Conservation (phyloP, 1,140 invertebrate genomes). For the Aphis gossypii region DNA sequence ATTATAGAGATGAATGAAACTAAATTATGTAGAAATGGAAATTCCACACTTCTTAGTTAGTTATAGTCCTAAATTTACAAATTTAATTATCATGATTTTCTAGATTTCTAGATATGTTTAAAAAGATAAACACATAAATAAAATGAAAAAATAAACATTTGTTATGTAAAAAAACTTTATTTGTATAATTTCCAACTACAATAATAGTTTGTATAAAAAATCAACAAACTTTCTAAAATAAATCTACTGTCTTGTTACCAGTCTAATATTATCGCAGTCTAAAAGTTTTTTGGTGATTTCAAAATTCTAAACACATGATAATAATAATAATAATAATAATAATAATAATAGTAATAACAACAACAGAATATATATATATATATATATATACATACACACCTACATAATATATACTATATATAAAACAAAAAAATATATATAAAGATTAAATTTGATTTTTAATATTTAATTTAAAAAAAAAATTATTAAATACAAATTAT, state of each 20-base stretch:
- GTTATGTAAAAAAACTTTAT: slow-evolving; percentile 45
- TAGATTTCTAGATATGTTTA: neutral
- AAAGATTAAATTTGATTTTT: neutral
- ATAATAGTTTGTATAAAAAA: slow-evolving; percentile 56
- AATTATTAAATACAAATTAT: neutral
- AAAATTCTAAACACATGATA: slow-evolving; percentile 18
- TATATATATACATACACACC: too few species aligned
- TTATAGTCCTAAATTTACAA: neutral
- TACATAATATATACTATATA: neutral
- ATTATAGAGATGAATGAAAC: neutral
- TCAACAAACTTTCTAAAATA: slow-evolving; percentile 56
- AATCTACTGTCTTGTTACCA: slow-evolving; percentile 58
- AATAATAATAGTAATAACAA: neutral
- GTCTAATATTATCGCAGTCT: slow-evolving; percentile 45
- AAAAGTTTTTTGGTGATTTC: neutral
- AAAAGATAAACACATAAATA: neutral
- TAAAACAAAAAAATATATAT: neutral
- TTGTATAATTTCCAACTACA: slow-evolving; percentile 50
- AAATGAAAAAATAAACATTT: neutral
- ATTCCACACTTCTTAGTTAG: neutral
- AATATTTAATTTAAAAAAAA: neutral
- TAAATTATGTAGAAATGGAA: neutral
- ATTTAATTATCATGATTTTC: neutral
- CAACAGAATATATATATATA: neutral
- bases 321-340: neutral